phyloP scores from a whole-genome alignment of 2,113 vertebrate species.

The Eurypyga helias region DNA sequence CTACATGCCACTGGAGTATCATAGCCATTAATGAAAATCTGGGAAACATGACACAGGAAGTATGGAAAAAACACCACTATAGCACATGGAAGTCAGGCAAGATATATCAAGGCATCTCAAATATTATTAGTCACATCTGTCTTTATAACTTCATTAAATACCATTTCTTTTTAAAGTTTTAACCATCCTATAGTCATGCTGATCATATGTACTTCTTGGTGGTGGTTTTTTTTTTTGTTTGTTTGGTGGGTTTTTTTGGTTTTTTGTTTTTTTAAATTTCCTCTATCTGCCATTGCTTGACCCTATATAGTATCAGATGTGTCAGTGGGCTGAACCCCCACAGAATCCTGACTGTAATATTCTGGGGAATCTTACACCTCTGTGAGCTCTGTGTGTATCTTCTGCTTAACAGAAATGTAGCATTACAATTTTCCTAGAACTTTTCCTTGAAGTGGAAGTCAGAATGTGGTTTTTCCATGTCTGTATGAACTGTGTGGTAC shows the following conservation, averaged over 20 bases:
- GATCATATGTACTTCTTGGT: not conserved
- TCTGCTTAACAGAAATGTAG: not conserved
- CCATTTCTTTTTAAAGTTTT: not conserved
- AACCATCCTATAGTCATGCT: not conserved
- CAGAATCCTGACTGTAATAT: not conserved
- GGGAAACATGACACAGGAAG: not conserved
- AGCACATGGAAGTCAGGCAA: not conserved
- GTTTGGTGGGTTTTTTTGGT: too few species aligned
- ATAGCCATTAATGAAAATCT: not conserved
- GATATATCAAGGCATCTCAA: not conserved
- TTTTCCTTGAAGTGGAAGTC: fast-evolving
- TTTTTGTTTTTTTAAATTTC: not conserved
- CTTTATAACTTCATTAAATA: not conserved
- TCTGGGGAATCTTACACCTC: not conserved
- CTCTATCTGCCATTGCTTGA: not conserved
- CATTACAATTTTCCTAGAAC: not conserved
- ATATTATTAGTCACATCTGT: not conserved
- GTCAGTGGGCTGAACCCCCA: not conserved
- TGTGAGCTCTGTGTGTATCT: not conserved
- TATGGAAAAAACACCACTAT: not conserved
- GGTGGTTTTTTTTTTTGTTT: too few species aligned
- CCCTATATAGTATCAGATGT: not conserved
- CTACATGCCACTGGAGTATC: not conserved
- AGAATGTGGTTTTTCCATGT: not conserved
- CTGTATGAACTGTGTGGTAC: not conserved